phyloP scores from a whole-genome alignment of 2,113 vertebrate genomes.

The Poeciliopsis prolifica region DNA sequence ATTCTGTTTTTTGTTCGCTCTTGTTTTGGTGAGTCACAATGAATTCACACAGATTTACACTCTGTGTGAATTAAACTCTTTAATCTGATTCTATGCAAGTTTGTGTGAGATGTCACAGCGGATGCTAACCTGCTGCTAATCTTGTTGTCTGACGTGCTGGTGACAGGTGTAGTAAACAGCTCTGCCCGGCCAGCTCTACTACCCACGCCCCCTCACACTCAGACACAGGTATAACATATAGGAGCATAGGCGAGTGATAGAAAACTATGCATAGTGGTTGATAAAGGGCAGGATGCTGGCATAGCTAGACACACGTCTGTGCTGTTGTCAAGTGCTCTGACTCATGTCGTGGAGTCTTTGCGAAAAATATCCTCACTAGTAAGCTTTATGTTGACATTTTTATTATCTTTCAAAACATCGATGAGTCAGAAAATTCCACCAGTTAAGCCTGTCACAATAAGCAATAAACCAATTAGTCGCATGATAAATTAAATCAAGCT shows the following conservation, averaged over 20 bases:
- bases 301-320: constrained; percentile 72
- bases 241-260: constrained; percentile 63
- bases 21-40: constrained; percentile 37
- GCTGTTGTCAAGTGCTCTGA: constrained; percentile 74
- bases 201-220: constrained; percentile 67
- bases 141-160: constrained; percentile 80
- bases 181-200: constrained; percentile 66
- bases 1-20: not conserved
- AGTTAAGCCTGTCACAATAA: too few species aligned
- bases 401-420: constrained; percentile 17
- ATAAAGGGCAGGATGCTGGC: constrained; percentile 51
- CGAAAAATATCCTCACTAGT: constrained; percentile 44
- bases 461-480: too few species aligned
- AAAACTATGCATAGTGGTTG: constrained; percentile 71
- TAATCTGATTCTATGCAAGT: constrained; percentile 52
- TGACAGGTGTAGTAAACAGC: constrained; percentile 80
- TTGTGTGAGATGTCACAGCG: constrained; percentile 57
- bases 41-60: constrained; percentile 9
- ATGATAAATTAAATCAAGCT: too few species aligned
- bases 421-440: constrained; percentile 25
- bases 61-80: constrained; percentile 30
- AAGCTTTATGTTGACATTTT: constrained; percentile 64
- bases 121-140: constrained; percentile 77
- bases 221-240: constrained; percentile 73
- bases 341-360: constrained; percentile 69